Evolutionary conservation across 2,797 vertebrate genomes (phyloP), one percentile per base, ranked within the genome.

Genomic region (Macroramphosus scolopax): DNA sequence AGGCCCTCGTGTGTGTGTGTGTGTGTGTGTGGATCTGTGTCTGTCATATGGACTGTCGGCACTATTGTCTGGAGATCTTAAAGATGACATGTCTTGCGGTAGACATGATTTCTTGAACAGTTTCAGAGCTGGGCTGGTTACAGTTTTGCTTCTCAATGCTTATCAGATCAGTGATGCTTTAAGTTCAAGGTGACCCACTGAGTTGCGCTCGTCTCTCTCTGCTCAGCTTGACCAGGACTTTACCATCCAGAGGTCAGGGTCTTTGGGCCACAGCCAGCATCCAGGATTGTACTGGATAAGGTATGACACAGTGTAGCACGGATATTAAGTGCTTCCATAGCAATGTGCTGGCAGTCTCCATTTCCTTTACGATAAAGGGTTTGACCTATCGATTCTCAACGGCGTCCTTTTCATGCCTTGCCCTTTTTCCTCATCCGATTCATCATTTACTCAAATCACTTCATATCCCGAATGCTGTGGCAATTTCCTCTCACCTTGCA

Each of bases 201-300:
- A 94, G 92, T 93, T 92, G 90, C 71, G 25, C 75, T 88, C 90
- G 26, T 95, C 92, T 96, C 91, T 96, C 87, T 94, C 90, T 94
- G 92, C 93, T 93, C 90, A 94, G 92, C 93, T 88, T 92, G 91
- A 95, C 91, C 91, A 92, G 91, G 92, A 91, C 90, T 93, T 94
- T 87, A 89, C 92, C 91, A 91, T 93, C 91, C 94, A 94, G 93
- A 92, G 93, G 91, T 95, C 94, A 93, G 95, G 92, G 89, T 96
- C 94, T 92, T 90, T 96, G 95, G 94, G 93, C 91, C 94, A 92
- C 90, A 86, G 87, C 90, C 92, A 94, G 72, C 92, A 94, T 91
- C 92, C 92, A 92, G 93, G 92, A 91, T 92, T 98, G 91, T 94
- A 88, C 91, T 96, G 94, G 95, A 96, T 96, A 91, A 96, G 95